Evolutionary conservation across 2,888 invertebrate species (phyloP).

Genomic region (Loripinus fragilis): DNA sequence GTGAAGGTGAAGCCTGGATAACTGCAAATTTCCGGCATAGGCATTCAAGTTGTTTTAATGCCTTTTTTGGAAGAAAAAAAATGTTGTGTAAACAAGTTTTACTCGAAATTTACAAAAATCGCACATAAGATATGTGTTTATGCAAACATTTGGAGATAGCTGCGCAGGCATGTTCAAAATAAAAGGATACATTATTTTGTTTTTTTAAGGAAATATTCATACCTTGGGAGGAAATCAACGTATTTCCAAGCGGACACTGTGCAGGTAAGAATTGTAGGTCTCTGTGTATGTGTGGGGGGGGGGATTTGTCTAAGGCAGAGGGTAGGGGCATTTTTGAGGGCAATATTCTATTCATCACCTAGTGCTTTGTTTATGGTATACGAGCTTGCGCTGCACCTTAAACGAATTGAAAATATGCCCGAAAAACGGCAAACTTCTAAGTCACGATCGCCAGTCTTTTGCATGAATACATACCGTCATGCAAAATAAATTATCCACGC

Average conservation of each 20-base stretch:
- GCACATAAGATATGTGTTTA: background rate
- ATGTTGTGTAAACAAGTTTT: background rate
- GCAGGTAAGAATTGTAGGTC: background rate
- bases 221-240: background rate
- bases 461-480: too few species aligned
- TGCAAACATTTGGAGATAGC: background rate
- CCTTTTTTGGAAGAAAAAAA: too few species aligned
- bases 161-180: background rate
- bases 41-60: too few species aligned
- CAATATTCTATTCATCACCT: background rate
- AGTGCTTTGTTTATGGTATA: background rate
- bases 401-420: background rate
- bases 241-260: constrained; percentile 2
- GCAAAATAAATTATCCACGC: too few species aligned
- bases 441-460: background rate
- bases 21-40: too few species aligned
- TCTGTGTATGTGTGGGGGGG: too few species aligned
- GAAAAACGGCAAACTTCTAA: background rate
- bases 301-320: too few species aligned
- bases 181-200: background rate
- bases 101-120: background rate
- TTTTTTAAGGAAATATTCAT: background rate
- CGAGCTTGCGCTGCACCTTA: background rate
- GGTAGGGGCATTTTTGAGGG: too few species aligned
- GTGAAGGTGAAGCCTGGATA: too few species aligned